Base-by-base conservation (phyloP, 2,797 vertebrate species). In the Acanthurus tractus region DNA sequence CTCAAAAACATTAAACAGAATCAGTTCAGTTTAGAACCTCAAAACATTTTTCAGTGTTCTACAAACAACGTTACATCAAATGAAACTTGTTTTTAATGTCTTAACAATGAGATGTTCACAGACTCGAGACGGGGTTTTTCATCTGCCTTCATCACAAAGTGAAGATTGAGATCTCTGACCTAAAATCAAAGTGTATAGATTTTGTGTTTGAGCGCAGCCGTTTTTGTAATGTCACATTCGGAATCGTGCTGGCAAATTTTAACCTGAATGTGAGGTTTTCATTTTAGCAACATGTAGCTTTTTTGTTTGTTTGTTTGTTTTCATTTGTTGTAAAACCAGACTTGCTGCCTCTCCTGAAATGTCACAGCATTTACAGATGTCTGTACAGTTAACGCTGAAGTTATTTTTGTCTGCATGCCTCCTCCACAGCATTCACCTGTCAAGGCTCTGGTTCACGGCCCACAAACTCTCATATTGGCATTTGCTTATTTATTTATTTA, bases 1-100 rank as follows among this genome's bases (percentile, higher is more conserved):
- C 56, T 77, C 55, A 70, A 78, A 85, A 78, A 79, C 70, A 86
- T 83, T 70, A 81, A 90, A 88, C 58, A 62, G 82, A 87, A 87
- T 78, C 55, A 76, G 48, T 79, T 89, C 7, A 46, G 54, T 38
- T 18, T 11, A 75, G 23, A 64, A 70, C 40, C 50, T 79, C 50
- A 79, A 68, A 79, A 67, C 53, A 70, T 63, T 40, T 74, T 48
- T 74, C 25, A 70, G 55, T 50, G 50, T 63, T 79, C 34, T 50
- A 48, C 48, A 82, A 79, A 85, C 59, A 84, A 34, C 10, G 17
- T 72, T 34, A 70, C 46, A 79, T 74, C 11, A 62, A 69, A 25
- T 66, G 13, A 64, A 75, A 62, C 14, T 2, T 58, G 20, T 69
- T 70, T 71, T 40, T 29, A n/a, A 52, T 2, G 50, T 8, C 20